These are phyloP conservation scores for Nasua narica DNA, from an alignment of 2,797 vertebrate genomes.

Conservation along the genomic window DNA sequence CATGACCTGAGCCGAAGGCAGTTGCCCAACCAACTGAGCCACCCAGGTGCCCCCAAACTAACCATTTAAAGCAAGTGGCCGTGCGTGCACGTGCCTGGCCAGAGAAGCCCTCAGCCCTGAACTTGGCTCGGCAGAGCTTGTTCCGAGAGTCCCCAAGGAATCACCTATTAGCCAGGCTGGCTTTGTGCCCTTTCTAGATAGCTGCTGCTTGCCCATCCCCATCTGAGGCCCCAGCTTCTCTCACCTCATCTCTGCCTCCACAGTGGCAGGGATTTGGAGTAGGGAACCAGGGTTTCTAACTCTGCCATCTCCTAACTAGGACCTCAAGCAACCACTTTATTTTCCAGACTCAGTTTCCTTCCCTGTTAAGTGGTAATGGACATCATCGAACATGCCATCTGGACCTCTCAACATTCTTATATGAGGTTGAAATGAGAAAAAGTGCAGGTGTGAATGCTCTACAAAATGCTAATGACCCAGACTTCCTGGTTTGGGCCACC, in stretches of 20 bases:
- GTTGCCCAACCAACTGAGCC: no score
- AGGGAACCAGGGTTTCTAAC: neutral
- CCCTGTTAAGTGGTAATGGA: neutral
- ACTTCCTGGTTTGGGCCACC: neutral
- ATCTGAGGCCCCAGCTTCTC: neutral
- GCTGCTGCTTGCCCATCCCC: neutral
- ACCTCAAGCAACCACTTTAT: neutral
- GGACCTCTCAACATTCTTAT: neutral
- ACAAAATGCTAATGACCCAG: neutral
- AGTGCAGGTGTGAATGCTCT: neutral
- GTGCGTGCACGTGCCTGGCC: accelerated
- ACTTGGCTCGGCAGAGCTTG: neutral
- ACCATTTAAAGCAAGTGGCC: neutral
- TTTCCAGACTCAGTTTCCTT: neutral
- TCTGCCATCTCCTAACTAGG: neutral
- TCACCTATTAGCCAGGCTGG: neutral
- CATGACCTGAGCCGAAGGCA: no score
- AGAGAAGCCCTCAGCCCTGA: neutral
- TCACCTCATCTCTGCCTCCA: neutral
- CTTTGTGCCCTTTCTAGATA: neutral
- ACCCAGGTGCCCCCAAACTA: no score
- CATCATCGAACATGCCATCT: neutral
- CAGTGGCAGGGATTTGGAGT: neutral
- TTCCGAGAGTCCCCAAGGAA: no score
- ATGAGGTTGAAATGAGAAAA: neutral